Evolutionary conservation across 2,113 vertebrate species (phyloP).

Genomic region (Caretta caretta): DNA sequence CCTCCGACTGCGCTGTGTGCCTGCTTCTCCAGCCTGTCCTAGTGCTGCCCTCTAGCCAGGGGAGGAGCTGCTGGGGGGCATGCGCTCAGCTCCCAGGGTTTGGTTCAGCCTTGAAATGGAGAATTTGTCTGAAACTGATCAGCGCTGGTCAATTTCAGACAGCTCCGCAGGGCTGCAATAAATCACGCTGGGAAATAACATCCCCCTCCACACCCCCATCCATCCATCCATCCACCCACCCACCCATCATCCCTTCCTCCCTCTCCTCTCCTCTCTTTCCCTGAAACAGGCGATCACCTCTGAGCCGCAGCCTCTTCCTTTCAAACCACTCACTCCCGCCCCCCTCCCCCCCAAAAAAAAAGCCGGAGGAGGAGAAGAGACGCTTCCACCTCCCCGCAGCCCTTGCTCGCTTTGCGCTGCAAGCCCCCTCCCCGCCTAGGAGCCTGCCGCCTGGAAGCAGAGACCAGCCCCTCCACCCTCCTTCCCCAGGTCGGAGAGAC

Average conservation of each 20-base stretch:
- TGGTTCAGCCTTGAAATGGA: not conserved
- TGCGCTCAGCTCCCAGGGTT: not conserved
- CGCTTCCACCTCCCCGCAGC: constrained; percentile 15
- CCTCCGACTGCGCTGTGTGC: not conserved
- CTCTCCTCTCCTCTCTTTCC: not conserved
- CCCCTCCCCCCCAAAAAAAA: not conserved
- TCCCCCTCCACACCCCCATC: not conserved
- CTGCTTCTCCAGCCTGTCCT: constrained; percentile 37
- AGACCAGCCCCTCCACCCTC: constrained; percentile 29
- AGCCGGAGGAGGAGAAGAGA: not conserved
- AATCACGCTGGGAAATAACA: not conserved
- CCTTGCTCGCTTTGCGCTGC: constrained; percentile 53
- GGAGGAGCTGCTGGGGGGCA: constrained; percentile 8
- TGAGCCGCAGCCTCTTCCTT: not conserved
- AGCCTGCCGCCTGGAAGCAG: constrained; percentile 48
- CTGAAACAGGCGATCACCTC: not conserved
- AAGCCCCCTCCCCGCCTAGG: constrained; percentile 66
- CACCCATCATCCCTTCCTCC: too few species aligned
- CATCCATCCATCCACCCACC: not conserved
- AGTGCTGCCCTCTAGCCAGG: constrained; percentile 59
- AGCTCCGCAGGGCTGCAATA: constrained; percentile 4
- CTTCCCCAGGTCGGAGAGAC: constrained; percentile 39
- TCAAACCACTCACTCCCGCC: not conserved
- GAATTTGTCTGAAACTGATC: not conserved
- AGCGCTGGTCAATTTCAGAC: not conserved